Conservation (phyloP, 2,888 invertebrate genomes). For the Rhingia rostrata region DNA sequence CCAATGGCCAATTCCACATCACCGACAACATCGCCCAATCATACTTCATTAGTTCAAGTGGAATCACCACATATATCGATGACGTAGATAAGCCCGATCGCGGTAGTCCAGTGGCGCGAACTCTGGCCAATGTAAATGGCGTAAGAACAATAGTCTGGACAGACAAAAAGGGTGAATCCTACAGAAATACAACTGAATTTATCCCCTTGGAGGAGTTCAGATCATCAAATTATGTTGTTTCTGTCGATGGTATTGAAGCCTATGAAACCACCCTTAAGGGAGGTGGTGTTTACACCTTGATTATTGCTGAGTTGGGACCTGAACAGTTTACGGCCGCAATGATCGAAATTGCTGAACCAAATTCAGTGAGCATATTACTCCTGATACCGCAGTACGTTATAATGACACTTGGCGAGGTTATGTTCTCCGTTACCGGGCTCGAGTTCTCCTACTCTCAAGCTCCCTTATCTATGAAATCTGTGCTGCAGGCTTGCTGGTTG, state of each 20-base stretch:
- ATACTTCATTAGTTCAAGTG: constrained; percentile 76
- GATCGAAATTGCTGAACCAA: constrained; percentile 81
- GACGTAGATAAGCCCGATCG: constrained; percentile 80
- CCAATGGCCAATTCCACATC: constrained; percentile 67
- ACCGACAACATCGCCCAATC: constrained; percentile 77
- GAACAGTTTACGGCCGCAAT: constrained; percentile 40
- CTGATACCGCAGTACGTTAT: constrained; percentile 88
- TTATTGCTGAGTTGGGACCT: constrained; percentile 74
- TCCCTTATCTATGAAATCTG: constrained; percentile 94
- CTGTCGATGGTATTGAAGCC: constrained; percentile 69
- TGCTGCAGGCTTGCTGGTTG: constrained; percentile 96
- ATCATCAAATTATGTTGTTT: constrained; percentile 76
- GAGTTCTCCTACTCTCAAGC: constrained; percentile 89
- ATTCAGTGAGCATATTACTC: constrained; percentile 85
- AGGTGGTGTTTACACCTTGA: constrained; percentile 82
- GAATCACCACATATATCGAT: constrained; percentile 74
- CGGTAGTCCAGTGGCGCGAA: constrained; percentile 78
- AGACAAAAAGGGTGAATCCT: constrained; percentile 73
- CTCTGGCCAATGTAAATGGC: constrained; percentile 77
- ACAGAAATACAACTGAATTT: constrained; percentile 74
- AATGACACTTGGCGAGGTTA: constrained; percentile 86
- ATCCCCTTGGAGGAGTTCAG: constrained; percentile 75
- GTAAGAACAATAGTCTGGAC: constrained; percentile 76
- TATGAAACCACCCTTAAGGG: constrained; percentile 75
- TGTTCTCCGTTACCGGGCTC: constrained; percentile 89